Conservation (phyloP, 2,113 vertebrate genomes). For the Erpornis zantholeuca region DNA sequence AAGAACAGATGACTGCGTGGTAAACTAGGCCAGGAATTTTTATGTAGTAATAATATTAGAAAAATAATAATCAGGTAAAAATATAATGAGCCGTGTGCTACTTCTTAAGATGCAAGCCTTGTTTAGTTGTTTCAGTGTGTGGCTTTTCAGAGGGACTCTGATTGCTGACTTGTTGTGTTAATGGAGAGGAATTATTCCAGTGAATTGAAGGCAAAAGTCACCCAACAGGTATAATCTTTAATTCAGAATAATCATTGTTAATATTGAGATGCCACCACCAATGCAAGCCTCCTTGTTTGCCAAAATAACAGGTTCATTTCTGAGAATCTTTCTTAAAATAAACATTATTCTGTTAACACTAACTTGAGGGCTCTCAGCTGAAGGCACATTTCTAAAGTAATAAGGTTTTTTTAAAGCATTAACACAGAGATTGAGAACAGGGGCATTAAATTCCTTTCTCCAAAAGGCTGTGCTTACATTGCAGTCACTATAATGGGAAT, state of each 20-base stretch:
- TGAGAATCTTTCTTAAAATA: neutral
- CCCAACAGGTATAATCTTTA: constrained; percentile 55
- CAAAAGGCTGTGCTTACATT: neutral
- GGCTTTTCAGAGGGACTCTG: neutral
- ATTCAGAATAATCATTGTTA: constrained; percentile 47
- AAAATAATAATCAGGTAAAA: neutral
- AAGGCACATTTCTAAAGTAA: neutral
- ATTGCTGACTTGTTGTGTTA: constrained; percentile 53
- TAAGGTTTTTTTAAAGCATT: neutral
- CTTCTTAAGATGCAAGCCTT: neutral
- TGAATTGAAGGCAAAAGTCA: constrained; percentile 61
- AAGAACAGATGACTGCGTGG: neutral
- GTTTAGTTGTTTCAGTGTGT: neutral
- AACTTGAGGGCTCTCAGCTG: neutral
- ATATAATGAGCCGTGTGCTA: neutral
- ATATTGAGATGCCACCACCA: neutral
- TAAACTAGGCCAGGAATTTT: neutral
- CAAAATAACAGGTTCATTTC: neutral
- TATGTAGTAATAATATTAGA: neutral
- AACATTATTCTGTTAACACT: neutral
- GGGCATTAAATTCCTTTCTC: neutral
- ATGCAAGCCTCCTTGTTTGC: neutral
- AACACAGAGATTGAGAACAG: neutral
- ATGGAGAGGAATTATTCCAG: constrained; percentile 58
- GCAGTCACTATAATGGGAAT: neutral